Conservation (phyloP, 2,797 vertebrate species). For the Chrysolophus pictus region DNA sequence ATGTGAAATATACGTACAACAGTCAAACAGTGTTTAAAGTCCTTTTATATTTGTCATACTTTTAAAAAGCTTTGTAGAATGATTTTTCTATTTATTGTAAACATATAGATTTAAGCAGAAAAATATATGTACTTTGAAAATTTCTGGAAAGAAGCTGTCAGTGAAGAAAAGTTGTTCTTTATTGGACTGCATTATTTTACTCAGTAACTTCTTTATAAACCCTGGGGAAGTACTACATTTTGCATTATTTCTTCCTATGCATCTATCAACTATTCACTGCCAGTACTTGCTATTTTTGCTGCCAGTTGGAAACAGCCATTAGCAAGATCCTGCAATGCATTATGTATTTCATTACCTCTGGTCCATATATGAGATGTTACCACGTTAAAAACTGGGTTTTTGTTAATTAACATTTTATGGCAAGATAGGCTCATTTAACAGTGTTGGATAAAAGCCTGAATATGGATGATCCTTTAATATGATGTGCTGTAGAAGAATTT, state of each 20-base stretch:
- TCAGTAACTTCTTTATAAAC: neutral
- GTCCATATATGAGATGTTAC: neutral
- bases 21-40: neutral
- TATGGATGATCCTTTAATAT: neutral
- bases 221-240: neutral
- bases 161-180: neutral
- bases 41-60: rapidly evolving
- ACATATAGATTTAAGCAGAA: neutral
- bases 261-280: neutral
- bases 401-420: neutral
- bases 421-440: neutral
- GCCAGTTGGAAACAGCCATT: neutral
- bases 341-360: neutral
- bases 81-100: neutral
- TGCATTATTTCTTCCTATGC: neutral
- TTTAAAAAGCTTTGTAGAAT: neutral
- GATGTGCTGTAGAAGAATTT: neutral
- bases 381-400: neutral
- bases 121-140: neutral
- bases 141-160: neutral
- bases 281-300: neutral
- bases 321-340: neutral
- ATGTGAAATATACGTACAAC: neutral
- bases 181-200: neutral
- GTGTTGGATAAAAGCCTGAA: neutral